Percentiles rank a stretch among this genome's conserved stretches.
These are phyloP conservation scores for Pyrocoelia pectoralis DNA, from an alignment of 2,888 invertebrate genomes.

Conservation along the genomic window DNA sequence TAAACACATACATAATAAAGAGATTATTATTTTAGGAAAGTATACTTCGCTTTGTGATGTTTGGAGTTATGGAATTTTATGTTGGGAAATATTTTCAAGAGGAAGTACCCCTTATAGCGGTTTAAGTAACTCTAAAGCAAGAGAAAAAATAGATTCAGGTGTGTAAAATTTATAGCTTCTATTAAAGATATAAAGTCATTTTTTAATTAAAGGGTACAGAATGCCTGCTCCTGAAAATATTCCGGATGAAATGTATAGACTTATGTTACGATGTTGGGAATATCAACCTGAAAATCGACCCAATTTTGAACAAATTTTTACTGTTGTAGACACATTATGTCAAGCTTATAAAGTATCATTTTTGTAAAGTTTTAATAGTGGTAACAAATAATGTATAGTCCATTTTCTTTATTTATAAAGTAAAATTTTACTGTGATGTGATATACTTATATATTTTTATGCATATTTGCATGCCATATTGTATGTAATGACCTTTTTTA, in stretches of 20 bases:
- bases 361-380: slow-evolving; percentile 40
- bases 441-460: slow-evolving; percentile 9
- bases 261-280: slow-evolving; percentile 95
- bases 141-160: slow-evolving; percentile 95
- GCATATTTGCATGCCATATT: slow-evolving; percentile 6
- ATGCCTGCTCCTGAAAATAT: slow-evolving; percentile 93
- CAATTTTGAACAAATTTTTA: slow-evolving; percentile 89
- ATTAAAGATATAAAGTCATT: not conserved
- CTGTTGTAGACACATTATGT: slow-evolving; percentile 72
- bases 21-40: slow-evolving; percentile 69
- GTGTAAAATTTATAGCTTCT: slow-evolving; percentile 34
- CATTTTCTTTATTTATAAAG: slow-evolving; percentile 11
- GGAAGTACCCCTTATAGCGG: slow-evolving; percentile 95
- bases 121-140: slow-evolving; percentile 90
- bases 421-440: slow-evolving; percentile 9
- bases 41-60: slow-evolving; percentile 96
- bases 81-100: slow-evolving; percentile 96
- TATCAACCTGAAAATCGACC: slow-evolving; percentile 91
- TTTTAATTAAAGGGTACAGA: slow-evolving; percentile 76
- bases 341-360: slow-evolving; percentile 55
- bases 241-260: slow-evolving; percentile 86
- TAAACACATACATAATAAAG: too few relatives aligned
- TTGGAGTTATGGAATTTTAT: slow-evolving; percentile 95
- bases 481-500: not conserved
- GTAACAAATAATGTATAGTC: not conserved